Conservation (phyloP, 2,888 invertebrate species). For the Cartodere bifasciata region DNA sequence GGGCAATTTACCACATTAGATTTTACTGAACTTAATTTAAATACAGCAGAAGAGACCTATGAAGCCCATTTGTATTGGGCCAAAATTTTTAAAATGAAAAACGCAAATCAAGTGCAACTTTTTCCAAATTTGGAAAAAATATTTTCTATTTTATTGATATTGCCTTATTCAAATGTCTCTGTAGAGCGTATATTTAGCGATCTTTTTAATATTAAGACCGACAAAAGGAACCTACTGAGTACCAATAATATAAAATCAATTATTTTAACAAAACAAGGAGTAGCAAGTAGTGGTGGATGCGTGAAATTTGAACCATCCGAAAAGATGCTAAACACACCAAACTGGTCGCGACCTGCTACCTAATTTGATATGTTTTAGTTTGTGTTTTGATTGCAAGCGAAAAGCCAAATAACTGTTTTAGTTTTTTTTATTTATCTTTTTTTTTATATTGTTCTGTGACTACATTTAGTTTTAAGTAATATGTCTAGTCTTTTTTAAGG, state of each 20-base stretch:
- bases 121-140: conserved; percentile 11
- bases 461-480: too few species aligned
- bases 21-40: too few species aligned
- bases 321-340: conserved; percentile 10
- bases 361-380: too few species aligned
- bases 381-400: too few species aligned
- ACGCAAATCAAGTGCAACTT: conserved; percentile 6
- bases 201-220: conserved; percentile 16
- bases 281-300: conserved; percentile 10
- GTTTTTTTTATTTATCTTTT: too few species aligned
- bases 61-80: too few species aligned
- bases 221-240: conserved; percentile 16
- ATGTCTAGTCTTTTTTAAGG: too few species aligned
- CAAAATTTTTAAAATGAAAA: conserved; percentile 11
- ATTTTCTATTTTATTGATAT: conserved; percentile 7
- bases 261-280: conserved; percentile 13
- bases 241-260: conserved; percentile 17
- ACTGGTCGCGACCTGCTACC: too few species aligned
- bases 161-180: conserved; percentile 17
- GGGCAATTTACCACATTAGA: too few species aligned
- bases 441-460: too few species aligned
- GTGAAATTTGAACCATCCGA: conserved; percentile 13
- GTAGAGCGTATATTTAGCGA: conserved; percentile 19
- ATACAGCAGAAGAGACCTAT: too few species aligned
- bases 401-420: too few species aligned